phyloP scores from a whole-genome alignment of 2,888 invertebrate genomes.

The Dusona sp. region DNA sequence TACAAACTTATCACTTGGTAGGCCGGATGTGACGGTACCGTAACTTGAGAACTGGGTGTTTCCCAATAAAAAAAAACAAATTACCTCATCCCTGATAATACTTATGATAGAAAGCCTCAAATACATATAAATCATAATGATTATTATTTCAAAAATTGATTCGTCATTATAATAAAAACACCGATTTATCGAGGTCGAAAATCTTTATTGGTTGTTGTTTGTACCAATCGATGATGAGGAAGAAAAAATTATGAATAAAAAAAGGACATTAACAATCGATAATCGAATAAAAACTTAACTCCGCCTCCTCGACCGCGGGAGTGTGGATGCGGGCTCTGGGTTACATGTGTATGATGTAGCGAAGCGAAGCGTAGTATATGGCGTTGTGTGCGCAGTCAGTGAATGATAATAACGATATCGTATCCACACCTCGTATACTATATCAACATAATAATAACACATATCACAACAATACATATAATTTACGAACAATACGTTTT shows the following conservation, averaged over 20 bases:
- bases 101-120: background rate
- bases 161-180: no score
- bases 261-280: slow-evolving; percentile 2
- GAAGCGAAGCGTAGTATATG: slow-evolving; percentile 23
- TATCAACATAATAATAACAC: slow-evolving; percentile 16
- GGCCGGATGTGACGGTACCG: slow-evolving; percentile 8
- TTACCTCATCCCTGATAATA: slow-evolving; percentile 16
- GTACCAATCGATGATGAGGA: slow-evolving; percentile 2
- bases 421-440: background rate
- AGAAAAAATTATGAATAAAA: background rate
- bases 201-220: background rate
- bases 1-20: background rate
- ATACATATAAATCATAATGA: background rate
- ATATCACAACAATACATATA: background rate
- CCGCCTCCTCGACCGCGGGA: background rate
- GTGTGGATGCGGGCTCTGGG: background rate
- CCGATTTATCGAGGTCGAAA: background rate
- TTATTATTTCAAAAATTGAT: background rate
- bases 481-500: background rate
- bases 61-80: background rate
- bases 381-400: slow-evolving; percentile 20
- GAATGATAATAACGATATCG: slow-evolving; percentile 7
- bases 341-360: background rate
- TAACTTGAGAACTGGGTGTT: background rate
- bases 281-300: slow-evolving; percentile 7